Percentiles rank a stretch among this genome's conserved stretches.
These are phyloP conservation scores for Gobiocypris rarus DNA, from an alignment of 2,113 vertebrate genomes.

Conservation along the genomic window DNA sequence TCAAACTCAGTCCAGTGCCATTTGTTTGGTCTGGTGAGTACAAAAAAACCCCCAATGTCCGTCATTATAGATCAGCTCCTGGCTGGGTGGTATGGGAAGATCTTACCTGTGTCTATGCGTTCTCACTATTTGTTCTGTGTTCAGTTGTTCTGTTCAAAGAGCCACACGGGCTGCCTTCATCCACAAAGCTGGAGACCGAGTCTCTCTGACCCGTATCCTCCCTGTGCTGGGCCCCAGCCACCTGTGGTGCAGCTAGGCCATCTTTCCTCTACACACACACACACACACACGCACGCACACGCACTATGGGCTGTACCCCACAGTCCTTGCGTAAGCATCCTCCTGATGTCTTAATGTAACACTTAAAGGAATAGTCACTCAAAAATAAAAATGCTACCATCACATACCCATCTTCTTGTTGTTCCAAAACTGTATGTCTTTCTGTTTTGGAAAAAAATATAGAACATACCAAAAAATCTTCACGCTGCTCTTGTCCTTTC, in stretches of 20 bases:
- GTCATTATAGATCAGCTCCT: constrained; percentile 66
- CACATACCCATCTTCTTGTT: not conserved
- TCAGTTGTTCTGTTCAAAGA: constrained; percentile 42
- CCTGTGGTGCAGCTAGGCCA: constrained; percentile 59
- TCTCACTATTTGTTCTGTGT: constrained; percentile 28
- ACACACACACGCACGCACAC: not conserved
- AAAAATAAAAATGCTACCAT: constrained; percentile 1
- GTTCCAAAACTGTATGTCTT: not conserved
- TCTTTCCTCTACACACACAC: constrained; percentile 24
- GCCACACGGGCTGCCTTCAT: constrained; percentile 33
- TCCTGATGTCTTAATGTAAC: constrained; percentile 45
- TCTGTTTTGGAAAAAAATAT: not conserved
- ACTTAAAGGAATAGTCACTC: not conserved
- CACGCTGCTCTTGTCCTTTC: not conserved
- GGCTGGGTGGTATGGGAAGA: constrained; percentile 42
- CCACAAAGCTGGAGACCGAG: constrained; percentile 36
- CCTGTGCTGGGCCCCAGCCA: constrained; percentile 51
- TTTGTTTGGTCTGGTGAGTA: constrained; percentile 68
- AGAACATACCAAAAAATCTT: not conserved
- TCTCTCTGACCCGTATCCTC: constrained; percentile 46
- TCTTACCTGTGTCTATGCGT: constrained; percentile 17
- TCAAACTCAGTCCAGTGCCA: constrained; percentile 67
- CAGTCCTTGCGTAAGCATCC: not conserved
- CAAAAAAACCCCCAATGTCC: constrained; percentile 66
- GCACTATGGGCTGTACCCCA: not conserved